Conservation (phyloP, 2,888 invertebrate species). For the Aleiodes testaceus region DNA sequence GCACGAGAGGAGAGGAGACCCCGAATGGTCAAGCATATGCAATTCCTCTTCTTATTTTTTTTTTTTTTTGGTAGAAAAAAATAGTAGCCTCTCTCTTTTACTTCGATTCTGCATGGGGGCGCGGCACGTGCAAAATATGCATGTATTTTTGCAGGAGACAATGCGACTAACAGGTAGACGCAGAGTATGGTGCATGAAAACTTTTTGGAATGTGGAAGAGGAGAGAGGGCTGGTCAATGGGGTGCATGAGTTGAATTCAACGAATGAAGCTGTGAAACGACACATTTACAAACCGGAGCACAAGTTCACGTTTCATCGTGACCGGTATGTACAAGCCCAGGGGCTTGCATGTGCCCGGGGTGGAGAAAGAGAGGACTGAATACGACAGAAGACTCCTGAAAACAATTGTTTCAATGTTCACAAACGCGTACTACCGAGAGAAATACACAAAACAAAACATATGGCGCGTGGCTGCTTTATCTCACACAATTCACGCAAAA, state of each 20-base stretch:
- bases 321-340: conserved; percentile 29
- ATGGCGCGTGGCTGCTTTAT: conserved; percentile 19
- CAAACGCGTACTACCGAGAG: conserved; percentile 5
- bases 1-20: conserved; percentile 42
- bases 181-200: conserved; percentile 44
- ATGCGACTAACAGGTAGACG: conserved; percentile 55
- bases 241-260: conserved; percentile 49
- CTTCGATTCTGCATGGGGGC: conserved; percentile 46
- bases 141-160: conserved; percentile 64
- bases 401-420: conserved; percentile 37
- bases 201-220: conserved; percentile 44
- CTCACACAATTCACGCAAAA: background rate
- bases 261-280: conserved; percentile 56
- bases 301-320: conserved; percentile 50
- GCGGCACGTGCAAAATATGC: conserved; percentile 66
- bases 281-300: conserved; percentile 54
- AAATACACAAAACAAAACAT: conserved; percentile 12
- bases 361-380: background rate
- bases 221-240: conserved; percentile 43
- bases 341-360: background rate
- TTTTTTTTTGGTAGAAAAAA: background rate
- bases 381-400: conserved; percentile 3
- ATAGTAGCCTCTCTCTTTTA: conserved; percentile 20
- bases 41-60: background rate
- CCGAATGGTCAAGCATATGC: conserved; percentile 21